Evolutionary conservation across 2,888 invertebrate species (phyloP), one percentile per base, ranked within the genome.

Genomic region (Ganaspis brasiliensis): DNA sequence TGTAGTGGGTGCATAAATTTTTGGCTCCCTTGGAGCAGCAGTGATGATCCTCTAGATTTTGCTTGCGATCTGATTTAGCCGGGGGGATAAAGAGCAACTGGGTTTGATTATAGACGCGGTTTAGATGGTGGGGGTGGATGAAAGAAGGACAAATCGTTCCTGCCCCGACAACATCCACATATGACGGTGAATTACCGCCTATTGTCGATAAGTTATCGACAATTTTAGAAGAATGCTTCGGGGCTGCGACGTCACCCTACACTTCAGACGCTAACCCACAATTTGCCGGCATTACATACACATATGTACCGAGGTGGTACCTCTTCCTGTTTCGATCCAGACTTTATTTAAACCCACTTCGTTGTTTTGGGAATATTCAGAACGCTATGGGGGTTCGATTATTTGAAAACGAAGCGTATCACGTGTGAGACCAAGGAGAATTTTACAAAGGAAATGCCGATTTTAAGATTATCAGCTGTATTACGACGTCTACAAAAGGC

Each of bases 141-240:
- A 74, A 45, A 76, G 40, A 52, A 57, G 67, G 77, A 77, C 75
- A 77, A 75, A 75, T 80, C 72, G 76, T 71, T 75, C 19, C 26
- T 35, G 19, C 71, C 45, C 31, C 16, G 56, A 55, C 24, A 63
- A 35, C 52, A 70, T 57, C 37, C 74, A 67, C 40, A 49, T 19
- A 52, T 55, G 70, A 81, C 63, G 79, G 81, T 79, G 79, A 85
- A 87, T 87, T 87, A 89, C 82, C 81, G 85, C 77, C 85, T 85
- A 89, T 89, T 83, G 85, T 80, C 87, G 87, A 87, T 89, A 86
- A 89, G 85, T 88, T 89, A 89, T 89, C 89, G 89, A 85, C 84
- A 82, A 89, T 89, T 88, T 88, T 85, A 84, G 84, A 88, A 87
- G 87, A 87, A 85, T 79, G 85, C 84, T 84, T 88, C 80, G 80